These are phyloP conservation scores for Pegoplata infirma DNA, from an alignment of 2,888 invertebrate genomes.

Conservation along the genomic window DNA sequence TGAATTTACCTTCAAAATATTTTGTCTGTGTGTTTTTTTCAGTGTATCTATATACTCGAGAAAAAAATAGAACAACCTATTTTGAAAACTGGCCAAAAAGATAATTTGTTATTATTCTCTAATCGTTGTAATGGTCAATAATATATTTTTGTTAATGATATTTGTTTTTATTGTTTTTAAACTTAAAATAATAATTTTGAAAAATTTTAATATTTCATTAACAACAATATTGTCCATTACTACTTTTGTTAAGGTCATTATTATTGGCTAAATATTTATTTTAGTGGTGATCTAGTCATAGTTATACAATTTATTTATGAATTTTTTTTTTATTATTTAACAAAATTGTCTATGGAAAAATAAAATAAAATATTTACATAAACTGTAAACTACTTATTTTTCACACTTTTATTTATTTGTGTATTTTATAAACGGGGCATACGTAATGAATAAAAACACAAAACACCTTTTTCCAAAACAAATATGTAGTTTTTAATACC, in stretches of 20 bases:
- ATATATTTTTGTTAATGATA: no score
- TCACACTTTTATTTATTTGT: no score
- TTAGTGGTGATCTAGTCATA: not conserved
- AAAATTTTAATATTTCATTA: conserved; percentile 32
- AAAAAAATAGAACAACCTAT: no score
- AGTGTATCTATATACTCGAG: no score
- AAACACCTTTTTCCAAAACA: not conserved
- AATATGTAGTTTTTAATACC: no score
- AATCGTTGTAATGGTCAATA: no score
- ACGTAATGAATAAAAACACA: not conserved
- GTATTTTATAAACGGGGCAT: not conserved
- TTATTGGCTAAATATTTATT: conserved; percentile 22
- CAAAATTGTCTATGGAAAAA: not conserved
- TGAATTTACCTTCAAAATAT: no score
- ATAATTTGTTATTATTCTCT: no score
- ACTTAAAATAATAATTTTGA: not conserved
- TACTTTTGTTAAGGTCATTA: conserved; percentile 47
- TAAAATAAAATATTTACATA: not conserved
- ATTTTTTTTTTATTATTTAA: conserved; percentile 31
- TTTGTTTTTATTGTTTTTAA: no score
- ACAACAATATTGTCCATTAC: conserved; percentile 28
- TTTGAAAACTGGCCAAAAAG: no score
- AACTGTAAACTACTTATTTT: not conserved
- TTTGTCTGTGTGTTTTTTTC: no score
- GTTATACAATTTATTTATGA: conserved; percentile 25